phyloP scores from a whole-genome alignment of 1,140 invertebrate species.

The Odontomachus brunneus region DNA sequence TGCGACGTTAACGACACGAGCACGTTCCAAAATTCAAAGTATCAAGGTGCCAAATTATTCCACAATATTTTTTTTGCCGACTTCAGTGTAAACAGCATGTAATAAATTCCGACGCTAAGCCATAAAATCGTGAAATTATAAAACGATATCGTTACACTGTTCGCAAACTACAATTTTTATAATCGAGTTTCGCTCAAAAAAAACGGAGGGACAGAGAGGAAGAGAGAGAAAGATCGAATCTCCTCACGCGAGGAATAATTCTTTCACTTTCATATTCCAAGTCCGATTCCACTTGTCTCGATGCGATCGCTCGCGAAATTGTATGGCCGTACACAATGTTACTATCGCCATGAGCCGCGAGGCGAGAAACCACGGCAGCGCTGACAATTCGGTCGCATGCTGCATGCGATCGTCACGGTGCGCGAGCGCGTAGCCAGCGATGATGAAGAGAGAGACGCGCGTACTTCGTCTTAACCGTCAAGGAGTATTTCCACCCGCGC shows the following conservation, averaged over 20 bases:
- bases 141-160: background rate
- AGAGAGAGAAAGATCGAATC: background rate
- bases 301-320: slow-evolving; percentile 23
- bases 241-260: background rate
- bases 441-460: slow-evolving; percentile 49
- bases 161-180: background rate
- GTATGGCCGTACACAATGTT: background rate
- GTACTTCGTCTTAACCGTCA: slow-evolving; percentile 52
- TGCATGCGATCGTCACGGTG: slow-evolving; percentile 57
- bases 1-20: too few relatives aligned
- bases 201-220: background rate
- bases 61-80: background rate
- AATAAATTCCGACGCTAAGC: background rate
- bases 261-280: background rate
- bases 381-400: slow-evolving; percentile 59
- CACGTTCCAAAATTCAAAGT: too few relatives aligned
- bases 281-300: background rate
- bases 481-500: slow-evolving; percentile 39
- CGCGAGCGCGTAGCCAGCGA: slow-evolving; percentile 41
- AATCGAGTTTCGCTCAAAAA: too few relatives aligned
- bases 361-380: slow-evolving; percentile 4
- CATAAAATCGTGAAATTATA: slow-evolving; percentile 7
- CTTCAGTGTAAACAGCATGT: too few relatives aligned
- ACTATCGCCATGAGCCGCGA: slow-evolving; percentile 10
- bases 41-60: background rate